These are phyloP conservation scores for Drosophila lutescens DNA, from an alignment of 2,888 invertebrate genomes.

Conservation along the genomic window DNA sequence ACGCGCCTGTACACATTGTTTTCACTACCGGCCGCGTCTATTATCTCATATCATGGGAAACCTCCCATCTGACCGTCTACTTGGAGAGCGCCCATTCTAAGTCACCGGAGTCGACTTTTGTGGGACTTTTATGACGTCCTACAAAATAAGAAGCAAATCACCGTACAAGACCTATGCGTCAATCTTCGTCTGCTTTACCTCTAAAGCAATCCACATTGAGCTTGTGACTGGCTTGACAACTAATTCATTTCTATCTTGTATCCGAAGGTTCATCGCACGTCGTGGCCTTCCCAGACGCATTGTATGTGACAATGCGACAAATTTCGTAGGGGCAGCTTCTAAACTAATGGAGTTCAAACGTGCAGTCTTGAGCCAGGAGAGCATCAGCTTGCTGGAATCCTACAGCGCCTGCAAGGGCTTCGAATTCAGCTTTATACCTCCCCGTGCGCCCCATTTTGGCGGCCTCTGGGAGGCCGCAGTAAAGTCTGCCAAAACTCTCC, in stretches of 20 bases:
- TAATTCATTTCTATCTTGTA: neutral
- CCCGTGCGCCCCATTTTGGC: too few species aligned
- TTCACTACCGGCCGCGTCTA: too few species aligned
- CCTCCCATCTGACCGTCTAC: neutral
- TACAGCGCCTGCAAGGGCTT: too few species aligned
- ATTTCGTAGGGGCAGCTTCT: neutral
- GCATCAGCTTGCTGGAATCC: neutral
- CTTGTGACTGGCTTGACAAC: neutral
- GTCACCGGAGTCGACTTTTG: neutral
- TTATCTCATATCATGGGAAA: neutral
- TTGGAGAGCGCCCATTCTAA: neutral
- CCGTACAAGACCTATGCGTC: neutral
- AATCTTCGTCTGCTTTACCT: neutral
- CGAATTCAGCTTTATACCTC: too few species aligned
- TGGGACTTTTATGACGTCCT: neutral
- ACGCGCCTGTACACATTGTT: too few species aligned
- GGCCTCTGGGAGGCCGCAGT: too few species aligned
- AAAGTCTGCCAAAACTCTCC: too few species aligned
- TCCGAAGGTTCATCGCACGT: neutral
- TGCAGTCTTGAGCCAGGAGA: neutral
- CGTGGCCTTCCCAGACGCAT: neutral
- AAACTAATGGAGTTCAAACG: constrained; percentile 1
- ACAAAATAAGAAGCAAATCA: neutral
- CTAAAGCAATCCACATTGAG: neutral
- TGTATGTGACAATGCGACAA: neutral